Evolutionary conservation across 2,888 invertebrate genomes (phyloP).

Genomic region (Melieria picta): DNA sequence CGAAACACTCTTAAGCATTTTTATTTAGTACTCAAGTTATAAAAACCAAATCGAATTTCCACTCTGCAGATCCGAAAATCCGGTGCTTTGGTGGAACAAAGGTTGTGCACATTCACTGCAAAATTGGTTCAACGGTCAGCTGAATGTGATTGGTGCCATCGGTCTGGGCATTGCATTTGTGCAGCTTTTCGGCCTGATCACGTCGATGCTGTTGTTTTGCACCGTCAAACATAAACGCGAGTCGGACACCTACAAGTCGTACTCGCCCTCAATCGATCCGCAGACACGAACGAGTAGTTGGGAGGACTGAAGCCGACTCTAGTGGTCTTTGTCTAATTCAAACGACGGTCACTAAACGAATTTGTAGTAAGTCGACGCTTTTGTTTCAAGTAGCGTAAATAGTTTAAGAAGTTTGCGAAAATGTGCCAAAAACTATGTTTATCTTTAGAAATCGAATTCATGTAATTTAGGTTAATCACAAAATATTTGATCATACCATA

Average conservation of each 20-base stretch:
- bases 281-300: constrained; percentile 66
- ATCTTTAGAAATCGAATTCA: no score
- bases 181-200: constrained; percentile 80
- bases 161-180: constrained; percentile 80
- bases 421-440: constrained; percentile 57
- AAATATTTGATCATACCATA: no score
- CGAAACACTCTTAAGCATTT: background rate
- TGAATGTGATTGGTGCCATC: constrained; percentile 82
- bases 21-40: background rate
- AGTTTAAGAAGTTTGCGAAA: constrained; percentile 43
- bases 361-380: constrained; percentile 1
- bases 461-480: no score
- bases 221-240: constrained; percentile 76
- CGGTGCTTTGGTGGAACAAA: constrained; percentile 72
- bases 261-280: constrained; percentile 68
- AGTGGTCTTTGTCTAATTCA: constrained; percentile 31
- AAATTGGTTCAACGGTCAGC: constrained; percentile 79
- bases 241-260: constrained; percentile 77
- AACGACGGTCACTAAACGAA: background rate
- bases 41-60: constrained; percentile 3
- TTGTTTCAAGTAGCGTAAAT: constrained; percentile 16
- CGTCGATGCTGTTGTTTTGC: constrained; percentile 80
- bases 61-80: constrained; percentile 64
- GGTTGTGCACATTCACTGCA: constrained; percentile 82
- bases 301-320: constrained; percentile 64